Base-by-base conservation (phyloP, 2,113 vertebrate species). In the Halcyon senegalensis region DNA sequence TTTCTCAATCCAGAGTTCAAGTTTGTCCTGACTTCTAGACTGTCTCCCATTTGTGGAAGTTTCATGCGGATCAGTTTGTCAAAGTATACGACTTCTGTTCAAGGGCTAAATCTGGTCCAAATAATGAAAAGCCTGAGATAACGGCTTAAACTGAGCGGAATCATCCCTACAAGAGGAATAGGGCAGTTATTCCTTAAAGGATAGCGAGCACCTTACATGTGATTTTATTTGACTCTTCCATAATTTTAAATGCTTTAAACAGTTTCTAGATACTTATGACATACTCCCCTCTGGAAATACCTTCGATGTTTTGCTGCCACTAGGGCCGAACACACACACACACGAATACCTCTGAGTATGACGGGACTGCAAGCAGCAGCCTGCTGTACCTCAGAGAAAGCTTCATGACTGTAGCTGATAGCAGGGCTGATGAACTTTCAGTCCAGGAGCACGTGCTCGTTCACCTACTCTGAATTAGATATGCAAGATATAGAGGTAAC, bases 1-100 rank as follows among this genome's bases (percentile, higher is more conserved):
- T 96, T 62, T 69, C 55, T 90, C 96, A 43, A 89, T 97, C 37
- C 97, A 96, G 67, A 98, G 78, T 98, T 39, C 69, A 86, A 63
- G 90, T 95, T 35, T 4, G 17, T 95, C 58, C 95, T 97, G 55
- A 20, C 94, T 74, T 98, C 97, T 16, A 79, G 96, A 51, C 53
- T 89, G 18, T 76, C 96, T 55, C 89, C 94, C 30, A 25, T 39
- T 48, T 62, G 28, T 41, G 59, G 77, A 55, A 93, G 69, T 55
- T 91, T 84, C 70, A 72, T 58, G 80, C 86, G 27, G 37, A 62
- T 50, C 14, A 48, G 12, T 13, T 79, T 82, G 37, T 46, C 25
- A 37, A 63, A 85, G 77, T 8, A 75, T 5, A 16, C 33, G 53
- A 55, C 15, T 77, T 72, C 14, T 46, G n/a, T 56, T 46, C 6